Conservation (phyloP, 2,888 invertebrate genomes). For the Drosophila silvestris region DNA sequence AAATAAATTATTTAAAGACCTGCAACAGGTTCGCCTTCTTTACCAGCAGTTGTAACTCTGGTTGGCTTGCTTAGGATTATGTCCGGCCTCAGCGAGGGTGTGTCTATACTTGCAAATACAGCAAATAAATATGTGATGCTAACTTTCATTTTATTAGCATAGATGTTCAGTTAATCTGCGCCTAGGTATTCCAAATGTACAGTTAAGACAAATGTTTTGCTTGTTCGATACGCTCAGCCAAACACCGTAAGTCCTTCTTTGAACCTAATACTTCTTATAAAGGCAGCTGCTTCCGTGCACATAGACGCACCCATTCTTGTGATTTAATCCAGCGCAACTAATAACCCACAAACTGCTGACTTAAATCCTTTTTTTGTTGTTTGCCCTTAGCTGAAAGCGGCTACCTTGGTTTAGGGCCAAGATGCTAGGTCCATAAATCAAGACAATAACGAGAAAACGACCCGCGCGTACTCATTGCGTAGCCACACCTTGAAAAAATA, state of each 20-base stretch:
- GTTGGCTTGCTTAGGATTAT: constrained; percentile 19
- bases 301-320: constrained; percentile 54
- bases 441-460: constrained; percentile 64
- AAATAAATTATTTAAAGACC: constrained; percentile 66
- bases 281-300: constrained; percentile 72
- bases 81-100: constrained; percentile 32
- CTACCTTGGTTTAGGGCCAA: constrained; percentile 48
- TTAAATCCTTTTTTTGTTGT: constrained; percentile 66
- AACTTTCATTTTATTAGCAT: constrained; percentile 11
- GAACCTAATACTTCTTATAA: constrained; percentile 13
- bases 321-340: constrained; percentile 79
- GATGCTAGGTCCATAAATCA: constrained; percentile 58
- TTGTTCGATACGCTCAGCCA: background rate
- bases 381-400: constrained; percentile 21
- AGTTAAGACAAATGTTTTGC: background rate
- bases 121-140: constrained; percentile 20
- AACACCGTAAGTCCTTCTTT: constrained; percentile 1
- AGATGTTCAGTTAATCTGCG: background rate
- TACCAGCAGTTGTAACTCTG: constrained; percentile 43
- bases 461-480: constrained; percentile 56
- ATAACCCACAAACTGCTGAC: constrained; percentile 70
- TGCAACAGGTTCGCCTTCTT: constrained; percentile 55
- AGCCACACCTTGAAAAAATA: constrained; percentile 81
- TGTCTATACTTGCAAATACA: constrained; percentile 17
- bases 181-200: background rate